These are phyloP conservation scores for Timema podura DNA, from an alignment of 2,888 invertebrate genomes.

Conservation along the genomic window DNA sequence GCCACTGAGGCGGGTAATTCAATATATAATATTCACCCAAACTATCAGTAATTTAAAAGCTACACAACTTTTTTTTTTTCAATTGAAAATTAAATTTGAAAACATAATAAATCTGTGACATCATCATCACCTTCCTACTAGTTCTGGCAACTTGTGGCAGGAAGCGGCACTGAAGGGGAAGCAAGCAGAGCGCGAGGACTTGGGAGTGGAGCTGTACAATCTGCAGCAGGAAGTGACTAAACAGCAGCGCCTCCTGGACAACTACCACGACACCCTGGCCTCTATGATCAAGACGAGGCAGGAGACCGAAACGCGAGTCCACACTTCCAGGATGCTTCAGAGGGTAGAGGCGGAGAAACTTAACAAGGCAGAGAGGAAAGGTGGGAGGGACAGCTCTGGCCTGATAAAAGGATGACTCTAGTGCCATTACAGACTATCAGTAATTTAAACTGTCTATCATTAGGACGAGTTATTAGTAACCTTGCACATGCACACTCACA, in stretches of 20 bases:
- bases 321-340: conserved; percentile 47
- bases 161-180: conserved; percentile 49
- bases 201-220: conserved; percentile 58
- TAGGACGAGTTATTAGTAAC: too few species aligned
- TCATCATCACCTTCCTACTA: conserved; percentile 6
- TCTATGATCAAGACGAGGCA: conserved; percentile 51
- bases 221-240: conserved; percentile 57
- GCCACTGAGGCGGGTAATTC: too few species aligned
- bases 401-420: conserved; percentile 21
- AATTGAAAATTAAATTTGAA: conserved; percentile 23
- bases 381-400: conserved; percentile 37
- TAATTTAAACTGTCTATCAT: too few species aligned
- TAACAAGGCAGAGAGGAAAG: conserved; percentile 46
- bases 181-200: conserved; percentile 52
- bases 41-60: not conserved
- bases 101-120: conserved; percentile 3
- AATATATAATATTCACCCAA: too few species aligned
- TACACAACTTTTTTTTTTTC: not conserved
- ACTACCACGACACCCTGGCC: conserved; percentile 52
- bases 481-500: too few species aligned
- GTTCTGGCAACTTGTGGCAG: conserved; percentile 36
- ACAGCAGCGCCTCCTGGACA: conserved; percentile 53
- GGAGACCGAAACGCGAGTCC: conserved; percentile 50
- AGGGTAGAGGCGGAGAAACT: conserved; percentile 49
- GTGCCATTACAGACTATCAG: not conserved